Evolutionary conservation across 2,888 invertebrate species (phyloP), one percentile per base, ranked within the genome.

Genomic region (Cerastis leucographa): DNA sequence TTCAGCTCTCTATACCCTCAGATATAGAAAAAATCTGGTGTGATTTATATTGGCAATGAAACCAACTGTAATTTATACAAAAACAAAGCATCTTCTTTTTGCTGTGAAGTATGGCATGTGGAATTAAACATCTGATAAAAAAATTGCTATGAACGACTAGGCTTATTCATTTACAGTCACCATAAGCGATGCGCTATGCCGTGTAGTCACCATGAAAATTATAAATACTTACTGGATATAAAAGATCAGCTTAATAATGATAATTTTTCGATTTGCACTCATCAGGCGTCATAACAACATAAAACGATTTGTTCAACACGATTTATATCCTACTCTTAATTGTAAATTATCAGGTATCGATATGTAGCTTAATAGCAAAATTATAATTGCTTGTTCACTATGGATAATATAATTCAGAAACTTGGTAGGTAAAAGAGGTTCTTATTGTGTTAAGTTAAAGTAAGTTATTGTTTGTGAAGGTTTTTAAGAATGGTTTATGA

Each of bases 291-390:
- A 86, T 77, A 77, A 85, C 74, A 79, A 70, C 80, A 74, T 83
- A 46, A 84, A 84, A 77, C 81, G 71, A 84, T 81, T 84, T 74
- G 78, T 77, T 84, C 71, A 66, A 64, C 67, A 71, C 78, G 66
- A 76, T 75, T 86, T 78, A 82, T 81, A 75, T 79, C 40, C 70
- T 68, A 70, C 49, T 82, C 74, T 85, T 87, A 88, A 90, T 92
- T 91, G 90, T 88, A 90, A 89, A 88, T 89, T 88, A 90, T 90
- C 86, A 86, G 86, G 85, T 89, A 89, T 86, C 83, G 85, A 87
- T 87, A 35, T 35, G 35, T 35, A 87, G 84, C 84, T 79, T 74
- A 85, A 86, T 84, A 89, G 85, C 81, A 87, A 80, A 84, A 87
- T 86, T 82, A 83, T 86, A 88, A 87, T 87, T 82, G 70, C 88